Conservation (phyloP, 2,888 invertebrate genomes). For the Allolobophora icterica region DNA sequence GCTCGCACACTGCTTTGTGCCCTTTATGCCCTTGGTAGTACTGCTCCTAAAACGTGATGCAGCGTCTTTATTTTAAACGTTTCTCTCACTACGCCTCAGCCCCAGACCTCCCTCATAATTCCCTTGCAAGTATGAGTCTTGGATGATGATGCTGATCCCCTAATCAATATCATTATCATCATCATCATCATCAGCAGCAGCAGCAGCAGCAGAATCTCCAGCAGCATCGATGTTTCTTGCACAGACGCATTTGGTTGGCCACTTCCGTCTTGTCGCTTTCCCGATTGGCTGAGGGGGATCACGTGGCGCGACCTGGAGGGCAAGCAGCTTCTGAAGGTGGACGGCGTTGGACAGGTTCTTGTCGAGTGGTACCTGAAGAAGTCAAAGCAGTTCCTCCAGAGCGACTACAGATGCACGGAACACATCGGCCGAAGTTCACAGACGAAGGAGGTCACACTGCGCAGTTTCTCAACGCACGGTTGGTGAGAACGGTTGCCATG, state of each 20-base stretch:
- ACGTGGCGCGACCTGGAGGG: conserved; percentile 59
- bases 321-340: conserved; percentile 49
- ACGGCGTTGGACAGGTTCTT: conserved; percentile 30
- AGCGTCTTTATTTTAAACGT: too few relatives aligned
- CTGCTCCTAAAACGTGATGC: too few relatives aligned
- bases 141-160: too few relatives aligned
- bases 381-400: conserved; percentile 33
- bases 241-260: conserved; percentile 53
- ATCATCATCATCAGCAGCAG: neutral
- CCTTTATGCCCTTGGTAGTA: too few relatives aligned
- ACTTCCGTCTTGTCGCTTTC: conserved; percentile 53
- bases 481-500: conserved; percentile 26
- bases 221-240: conserved; percentile 12
- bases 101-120: too few relatives aligned
- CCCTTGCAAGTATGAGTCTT: too few relatives aligned
- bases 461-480: conserved; percentile 33
- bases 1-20: too few relatives aligned
- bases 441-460: conserved; percentile 1
- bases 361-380: conserved; percentile 36
- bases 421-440: neutral
- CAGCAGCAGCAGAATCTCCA: neutral
- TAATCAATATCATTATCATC: neutral
- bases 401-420: conserved; percentile 39
- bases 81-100: too few relatives aligned
- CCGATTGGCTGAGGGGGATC: conserved; percentile 52